These are phyloP conservation scores for Dryobates pubescens DNA, from an alignment of 2,797 vertebrate genomes.

Conservation along the genomic window DNA sequence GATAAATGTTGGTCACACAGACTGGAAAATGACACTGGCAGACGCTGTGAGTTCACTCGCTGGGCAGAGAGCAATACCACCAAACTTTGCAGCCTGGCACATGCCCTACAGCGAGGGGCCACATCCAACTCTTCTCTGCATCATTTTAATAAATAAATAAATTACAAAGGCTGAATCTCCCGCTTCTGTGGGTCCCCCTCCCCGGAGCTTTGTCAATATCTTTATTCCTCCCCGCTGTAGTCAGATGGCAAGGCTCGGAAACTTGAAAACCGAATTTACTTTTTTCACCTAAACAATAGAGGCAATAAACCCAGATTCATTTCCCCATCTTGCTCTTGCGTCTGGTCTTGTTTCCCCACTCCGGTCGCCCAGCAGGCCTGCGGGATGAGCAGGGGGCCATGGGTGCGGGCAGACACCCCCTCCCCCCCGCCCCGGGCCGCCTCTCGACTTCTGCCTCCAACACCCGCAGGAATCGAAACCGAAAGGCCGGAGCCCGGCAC, in stretches of 20 bases:
- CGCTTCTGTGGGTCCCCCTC: no score
- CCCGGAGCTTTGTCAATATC: fast-evolving
- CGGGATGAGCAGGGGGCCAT: fast-evolving
- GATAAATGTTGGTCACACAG: not conserved
- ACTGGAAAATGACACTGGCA: not conserved
- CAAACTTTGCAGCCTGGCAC: fast-evolving
- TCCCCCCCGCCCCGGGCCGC: fast-evolving
- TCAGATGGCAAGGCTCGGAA: not conserved
- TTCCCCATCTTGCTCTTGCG: not conserved
- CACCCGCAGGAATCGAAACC: not conserved
- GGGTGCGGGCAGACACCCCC: no score
- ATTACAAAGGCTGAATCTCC: not conserved
- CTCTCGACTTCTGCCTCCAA: not conserved
- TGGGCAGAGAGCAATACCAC: not conserved
- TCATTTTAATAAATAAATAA: not conserved
- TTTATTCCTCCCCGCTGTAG: not conserved
- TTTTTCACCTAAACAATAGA: fast-evolving
- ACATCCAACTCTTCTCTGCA: not conserved
- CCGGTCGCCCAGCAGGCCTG: not conserved
- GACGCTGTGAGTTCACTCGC: fast-evolving
- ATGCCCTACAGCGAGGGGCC: not conserved
- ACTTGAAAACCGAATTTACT: not conserved
- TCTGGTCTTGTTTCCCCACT: not conserved
- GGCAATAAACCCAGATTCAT: not conserved
- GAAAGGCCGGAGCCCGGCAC: not conserved